Evolutionary conservation across 2,888 invertebrate genomes (phyloP), one percentile per base, ranked within the genome.

Genomic region (Mythimna pallens): DNA sequence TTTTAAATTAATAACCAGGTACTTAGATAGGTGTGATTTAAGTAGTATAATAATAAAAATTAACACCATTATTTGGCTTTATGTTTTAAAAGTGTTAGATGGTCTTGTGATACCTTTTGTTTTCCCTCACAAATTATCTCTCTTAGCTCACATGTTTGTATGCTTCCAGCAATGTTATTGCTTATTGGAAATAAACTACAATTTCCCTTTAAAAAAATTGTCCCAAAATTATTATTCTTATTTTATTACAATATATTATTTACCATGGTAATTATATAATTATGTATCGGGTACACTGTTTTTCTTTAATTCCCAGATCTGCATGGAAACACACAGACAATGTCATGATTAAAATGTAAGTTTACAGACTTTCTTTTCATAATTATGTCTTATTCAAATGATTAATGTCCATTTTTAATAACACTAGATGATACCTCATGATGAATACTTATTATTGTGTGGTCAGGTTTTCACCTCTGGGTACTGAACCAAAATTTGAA

Each of bases 281-380:
- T 74, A 80, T 76, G 78, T 67, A 84, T 75, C 22, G 62, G 84
- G 82, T 85, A 85, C 85, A 85, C 77, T 77, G 74, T 85, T 80
- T 84, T 85, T 84, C 84, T 85, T 85, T 83, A 74, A 84, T 86
- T 86, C 85, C 78, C 85, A 85, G 85, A 85, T 85, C 85, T 78
- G 85, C 85, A 86, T 85, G 85, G 85, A 85, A 85, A 85, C 85
- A 85, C 85, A 82, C 85, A 76, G 85, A 85, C 85, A 85, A 85
- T 85, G 85, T 85, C 86, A 85, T 85, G 85, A 85, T 85, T 81
- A 85, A 85, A 85, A 85, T 85, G 85, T 85, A 85, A 85, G 85
- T 85, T 84, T 47, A 73, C 76, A 77, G 72, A 80, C 63, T 80
- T 81, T 83, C 61, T 80, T 25, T 81, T 83, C 62, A 75, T 77